Conservation (phyloP, 2,797 vertebrate species). For the Microtus obscurus region DNA sequence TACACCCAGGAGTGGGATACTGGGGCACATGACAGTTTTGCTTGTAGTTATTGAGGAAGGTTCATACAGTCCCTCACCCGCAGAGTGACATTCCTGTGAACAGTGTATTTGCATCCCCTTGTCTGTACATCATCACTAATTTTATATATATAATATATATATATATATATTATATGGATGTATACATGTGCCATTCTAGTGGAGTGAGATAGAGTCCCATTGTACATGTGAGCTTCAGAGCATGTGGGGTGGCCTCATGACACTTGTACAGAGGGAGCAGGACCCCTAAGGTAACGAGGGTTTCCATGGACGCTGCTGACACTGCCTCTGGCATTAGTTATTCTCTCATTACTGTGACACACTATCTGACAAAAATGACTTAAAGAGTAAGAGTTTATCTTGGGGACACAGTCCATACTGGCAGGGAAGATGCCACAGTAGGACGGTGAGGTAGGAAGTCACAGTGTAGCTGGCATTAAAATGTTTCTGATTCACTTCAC, state of each 20-base stretch:
- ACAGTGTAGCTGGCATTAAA: background rate
- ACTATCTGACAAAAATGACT: background rate
- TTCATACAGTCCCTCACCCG: no score
- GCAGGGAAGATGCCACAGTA: background rate
- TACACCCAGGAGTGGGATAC: background rate
- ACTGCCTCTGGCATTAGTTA: background rate
- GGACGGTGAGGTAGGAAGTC: background rate
- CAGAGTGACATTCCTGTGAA: background rate
- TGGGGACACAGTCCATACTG: background rate
- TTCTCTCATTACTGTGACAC: background rate
- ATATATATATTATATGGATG: background rate
- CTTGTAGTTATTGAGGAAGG: background rate
- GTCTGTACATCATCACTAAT: background rate
- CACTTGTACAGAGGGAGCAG: background rate
- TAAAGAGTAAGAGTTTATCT: background rate
- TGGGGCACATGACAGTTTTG: background rate
- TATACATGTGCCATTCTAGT: background rate
- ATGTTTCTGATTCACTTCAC: conserved; percentile 34
- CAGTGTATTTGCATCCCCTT: background rate
- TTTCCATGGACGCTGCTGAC: no score
- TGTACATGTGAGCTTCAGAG: background rate
- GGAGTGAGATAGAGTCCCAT: background rate
- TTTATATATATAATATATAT: background rate
- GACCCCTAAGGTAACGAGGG: background rate
- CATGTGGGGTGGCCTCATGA: background rate